These are phyloP conservation scores for Zaprionus camerounensis DNA, from an alignment of 1,140 invertebrate species.

Conservation along the genomic window DNA sequence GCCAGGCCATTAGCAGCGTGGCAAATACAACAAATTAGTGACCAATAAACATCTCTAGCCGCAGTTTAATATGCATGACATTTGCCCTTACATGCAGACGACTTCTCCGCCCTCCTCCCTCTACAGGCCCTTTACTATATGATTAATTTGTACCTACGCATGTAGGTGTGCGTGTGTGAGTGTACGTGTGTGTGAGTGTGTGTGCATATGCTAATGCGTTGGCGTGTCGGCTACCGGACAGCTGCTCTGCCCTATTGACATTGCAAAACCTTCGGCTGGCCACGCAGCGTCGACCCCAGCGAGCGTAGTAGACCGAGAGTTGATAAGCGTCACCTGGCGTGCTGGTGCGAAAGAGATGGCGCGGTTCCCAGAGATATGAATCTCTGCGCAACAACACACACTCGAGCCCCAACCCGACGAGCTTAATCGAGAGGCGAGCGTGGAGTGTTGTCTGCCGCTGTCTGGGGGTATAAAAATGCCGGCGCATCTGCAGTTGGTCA, in stretches of 20 bases:
- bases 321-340: constrained; percentile 20
- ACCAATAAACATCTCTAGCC: constrained; percentile 35
- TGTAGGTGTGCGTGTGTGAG: constrained; percentile 2
- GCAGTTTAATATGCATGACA: constrained; percentile 47
- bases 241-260: constrained; percentile 57
- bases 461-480: constrained; percentile 63
- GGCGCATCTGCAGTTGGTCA: constrained; percentile 67
- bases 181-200: neutral
- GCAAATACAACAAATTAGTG: constrained; percentile 53
- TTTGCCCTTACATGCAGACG: constrained; percentile 39
- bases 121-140: constrained; percentile 11
- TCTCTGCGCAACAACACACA: constrained; percentile 3
- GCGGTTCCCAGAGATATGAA: constrained; percentile 8
- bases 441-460: neutral
- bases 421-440: constrained; percentile 9
- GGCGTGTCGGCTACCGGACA: constrained; percentile 42
- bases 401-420: neutral
- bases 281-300: constrained; percentile 37
- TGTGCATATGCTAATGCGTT: constrained; percentile 59
- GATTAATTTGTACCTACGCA: constrained; percentile 27
- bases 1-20: constrained; percentile 65
- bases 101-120: neutral
- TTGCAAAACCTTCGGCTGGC: constrained; percentile 66
- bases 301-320: constrained; percentile 11
- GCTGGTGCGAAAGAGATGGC: neutral